Conservation (phyloP, 2,797 vertebrate genomes). For the Myoxocephalus aenaeus region DNA sequence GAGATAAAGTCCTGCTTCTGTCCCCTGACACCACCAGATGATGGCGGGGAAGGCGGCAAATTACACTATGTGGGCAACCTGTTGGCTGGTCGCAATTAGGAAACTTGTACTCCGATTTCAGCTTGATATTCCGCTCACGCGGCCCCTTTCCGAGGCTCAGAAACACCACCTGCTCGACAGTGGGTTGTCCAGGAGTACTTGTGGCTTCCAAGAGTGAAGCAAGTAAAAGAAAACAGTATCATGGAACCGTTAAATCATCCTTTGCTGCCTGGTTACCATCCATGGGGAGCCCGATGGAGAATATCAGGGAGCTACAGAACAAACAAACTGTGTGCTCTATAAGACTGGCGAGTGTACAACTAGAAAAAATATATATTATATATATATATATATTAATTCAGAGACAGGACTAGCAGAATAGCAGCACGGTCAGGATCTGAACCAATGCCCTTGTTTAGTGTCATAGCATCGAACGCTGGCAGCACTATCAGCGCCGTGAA, state of each 20-base stretch:
- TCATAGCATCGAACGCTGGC: neutral
- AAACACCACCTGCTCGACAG: conserved; percentile 34
- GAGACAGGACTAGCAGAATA: neutral
- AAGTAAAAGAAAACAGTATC: conserved; percentile 20
- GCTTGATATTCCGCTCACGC: conserved; percentile 29
- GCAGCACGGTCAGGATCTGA: conserved; percentile 37
- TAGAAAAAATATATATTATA: no score
- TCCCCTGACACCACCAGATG: conserved; percentile 44
- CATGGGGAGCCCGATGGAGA: conserved; percentile 34
- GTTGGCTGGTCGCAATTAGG: conserved; percentile 59
- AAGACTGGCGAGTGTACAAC: conserved; percentile 14
- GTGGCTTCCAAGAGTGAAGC: conserved; percentile 15
- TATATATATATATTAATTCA: neutral
- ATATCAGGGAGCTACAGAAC: conserved; percentile 29
- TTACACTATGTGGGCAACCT: conserved; percentile 37
- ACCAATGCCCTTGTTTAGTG: conserved; percentile 17
- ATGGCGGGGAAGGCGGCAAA: conserved; percentile 36
- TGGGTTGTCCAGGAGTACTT: conserved; percentile 14
- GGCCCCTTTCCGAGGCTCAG: neutral
- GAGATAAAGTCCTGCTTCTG: conserved; percentile 70
- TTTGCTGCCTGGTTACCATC: conserved; percentile 45
- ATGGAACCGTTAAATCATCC: conserved; percentile 51
- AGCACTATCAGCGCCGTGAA: conserved; percentile 23
- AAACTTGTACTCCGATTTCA: conserved; percentile 45
- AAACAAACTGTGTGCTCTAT: conserved; percentile 37